Base-by-base conservation (phyloP, 2,797 vertebrate genomes). In the Poeciliopsis turneri region DNA sequence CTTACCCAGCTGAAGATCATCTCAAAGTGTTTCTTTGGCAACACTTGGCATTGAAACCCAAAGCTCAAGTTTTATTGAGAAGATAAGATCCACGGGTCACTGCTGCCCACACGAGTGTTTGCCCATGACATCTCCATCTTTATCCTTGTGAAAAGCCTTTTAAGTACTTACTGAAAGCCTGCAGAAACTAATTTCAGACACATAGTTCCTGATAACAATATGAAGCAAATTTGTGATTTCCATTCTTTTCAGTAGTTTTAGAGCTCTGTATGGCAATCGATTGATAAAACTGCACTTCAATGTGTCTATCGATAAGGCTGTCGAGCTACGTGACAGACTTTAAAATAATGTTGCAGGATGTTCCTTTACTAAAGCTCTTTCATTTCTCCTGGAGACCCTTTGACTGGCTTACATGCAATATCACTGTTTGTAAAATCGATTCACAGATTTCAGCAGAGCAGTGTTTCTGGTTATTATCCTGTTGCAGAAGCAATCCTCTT, bases 101-200 rank as follows among this genome's bases (percentile, higher is more conserved):
- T 69, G 68, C 41, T 69, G 25, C 68, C 41, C 41, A 43, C 5
- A 68, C 2, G 36, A 68, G 10, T 68, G 68, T 36, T 73, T 39
- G 61, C 79, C 36, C 7, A 18, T 61, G 74, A 46, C 8, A 5
- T 74, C 18, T 49, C 82, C 75, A 76, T 16, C 39, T 6, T 75
- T 74, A 30, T 75, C 53, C 70, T 39, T 18, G 16, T 49, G 25
- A 23, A 75, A 7, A n/a, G 25, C 23, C 41, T 15, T 69, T 59
- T 16, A 41, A 55, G 28, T 47, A 51, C 68, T 74, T 6, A 25
- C 23, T 79, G n/a, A 79, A 79, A 79, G 39, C 43, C 59, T 36
- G 11, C n/a, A 41, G 71, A 77, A 81, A 75, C 73, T 59, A 20
- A 46, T 69, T 68, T 80, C 10, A 61, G 76, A 82, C 66, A 46